Conservation (phyloP, 2,113 vertebrate species). For the Phaethornis superciliosus region DNA sequence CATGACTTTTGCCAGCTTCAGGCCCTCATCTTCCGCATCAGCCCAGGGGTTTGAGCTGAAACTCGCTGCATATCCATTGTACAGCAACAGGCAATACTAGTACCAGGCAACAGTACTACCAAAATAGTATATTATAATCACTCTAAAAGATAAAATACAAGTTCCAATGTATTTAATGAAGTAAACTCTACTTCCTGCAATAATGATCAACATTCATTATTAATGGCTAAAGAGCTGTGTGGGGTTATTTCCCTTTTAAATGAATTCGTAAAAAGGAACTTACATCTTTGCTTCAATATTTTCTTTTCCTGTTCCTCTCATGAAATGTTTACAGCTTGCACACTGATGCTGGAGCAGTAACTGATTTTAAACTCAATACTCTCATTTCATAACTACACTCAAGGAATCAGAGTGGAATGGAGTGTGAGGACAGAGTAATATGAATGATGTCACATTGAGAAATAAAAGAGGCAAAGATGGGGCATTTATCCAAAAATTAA, state of each 20-base stretch:
- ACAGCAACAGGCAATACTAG: not conserved
- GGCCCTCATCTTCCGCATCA: not conserved
- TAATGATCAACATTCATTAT: not conserved
- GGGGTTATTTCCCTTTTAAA: not conserved
- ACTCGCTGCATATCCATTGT: not conserved
- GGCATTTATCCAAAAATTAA: constrained; percentile 55
- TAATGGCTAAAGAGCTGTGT: not conserved
- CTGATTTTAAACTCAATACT: not conserved
- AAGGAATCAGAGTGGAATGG: not conserved
- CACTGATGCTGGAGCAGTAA: not conserved
- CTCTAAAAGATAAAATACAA: not conserved
- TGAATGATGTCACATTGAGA: constrained; percentile 33
- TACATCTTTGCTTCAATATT: not conserved
- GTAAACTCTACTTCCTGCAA: constrained; percentile 13
- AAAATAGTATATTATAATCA: not conserved
- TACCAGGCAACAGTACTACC: not conserved
- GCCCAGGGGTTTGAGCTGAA: not conserved
- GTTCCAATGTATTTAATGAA: not conserved
- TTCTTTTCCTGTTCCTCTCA: not conserved
- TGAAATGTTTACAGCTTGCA: constrained; percentile 1
- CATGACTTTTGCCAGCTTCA: not conserved
- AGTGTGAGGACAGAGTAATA: constrained; percentile 3
- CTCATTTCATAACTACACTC: constrained; percentile 2
- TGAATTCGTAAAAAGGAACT: not conserved
- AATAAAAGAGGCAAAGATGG: constrained; percentile 28